Evolutionary conservation across 2,113 vertebrate genomes (phyloP), one percentile per base, ranked within the genome.

Genomic region (Mus pahari): DNA sequence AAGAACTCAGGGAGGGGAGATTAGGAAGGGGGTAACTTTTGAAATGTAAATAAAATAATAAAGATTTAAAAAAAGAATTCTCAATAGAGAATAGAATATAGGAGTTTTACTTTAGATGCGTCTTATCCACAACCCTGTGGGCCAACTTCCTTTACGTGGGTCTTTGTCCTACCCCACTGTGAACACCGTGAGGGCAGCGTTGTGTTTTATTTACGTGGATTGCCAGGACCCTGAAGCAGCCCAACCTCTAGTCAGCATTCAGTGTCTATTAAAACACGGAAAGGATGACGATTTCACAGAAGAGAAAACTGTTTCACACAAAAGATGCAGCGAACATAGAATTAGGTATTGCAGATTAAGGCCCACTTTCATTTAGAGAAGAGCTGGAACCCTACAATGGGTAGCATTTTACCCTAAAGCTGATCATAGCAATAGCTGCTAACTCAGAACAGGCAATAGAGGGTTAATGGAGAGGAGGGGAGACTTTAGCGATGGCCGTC

Each of bases 271-370:
- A 60, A 50, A 7, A 10, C 26, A 6, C 9, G 20, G 1, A 26
- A 36, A 36, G 42, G 60, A 39, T 5, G 28, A 48, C 28, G 3
- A 11, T 4, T 22, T 92, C 20, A n/a, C 0, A 74, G 53, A 17
- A 4, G 0, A 16, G 55, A 71, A 24, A n/a, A 48, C 22, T 2
- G 13, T 4, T 22, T 92, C 19, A n/a, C 0, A 68, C 45, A 17
- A 4, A 0, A 16, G 62, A 71, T 31, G 42, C 48, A 77, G 39
- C 28, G 0, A 13, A 68, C 0, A 0, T 28, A 1, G 16, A 24
- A 20, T 13, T 16, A 39, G 81, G 8, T 1, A 0, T 0, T 50
- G 26, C 68, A 70, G 45, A 33, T 50, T 31, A 55, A 6, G 1
- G 14, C 1, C 36, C 68, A 48, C 66, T 10, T 68, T 62, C 8